phyloP scores from a whole-genome alignment of 1,140 invertebrate species.

The Dysdera silvatica region DNA sequence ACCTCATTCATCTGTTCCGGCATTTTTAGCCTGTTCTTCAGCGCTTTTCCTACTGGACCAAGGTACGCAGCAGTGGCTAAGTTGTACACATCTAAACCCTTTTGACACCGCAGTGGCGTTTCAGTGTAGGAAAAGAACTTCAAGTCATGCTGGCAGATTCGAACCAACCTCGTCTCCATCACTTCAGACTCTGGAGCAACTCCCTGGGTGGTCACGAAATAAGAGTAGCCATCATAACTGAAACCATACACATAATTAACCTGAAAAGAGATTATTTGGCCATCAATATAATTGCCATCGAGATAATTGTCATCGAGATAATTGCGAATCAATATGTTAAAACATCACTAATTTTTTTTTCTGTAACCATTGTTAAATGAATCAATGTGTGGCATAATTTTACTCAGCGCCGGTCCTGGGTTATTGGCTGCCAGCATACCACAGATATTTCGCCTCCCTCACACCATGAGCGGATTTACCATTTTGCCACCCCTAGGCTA shows the following conservation, averaged over 20 bases:
- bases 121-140: slow-evolving; percentile 38
- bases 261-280: too few relatives aligned
- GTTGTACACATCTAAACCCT: slow-evolving; percentile 30
- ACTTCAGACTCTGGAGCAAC: slow-evolving; percentile 9
- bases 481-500: too few relatives aligned
- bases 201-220: slow-evolving; percentile 36
- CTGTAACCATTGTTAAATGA: too few relatives aligned
- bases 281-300: too few relatives aligned
- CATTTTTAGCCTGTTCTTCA: slow-evolving; percentile 8
- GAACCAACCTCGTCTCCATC: slow-evolving; percentile 32
- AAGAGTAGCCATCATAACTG: slow-evolving; percentile 33
- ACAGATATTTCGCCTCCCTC: too few relatives aligned
- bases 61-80: slow-evolving; percentile 33
- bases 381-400: too few relatives aligned
- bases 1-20: slow-evolving; percentile 2
- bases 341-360: too few relatives aligned
- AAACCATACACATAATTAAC: slow-evolving; percentile 38
- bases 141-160: slow-evolving; percentile 34
- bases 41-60: not conserved
- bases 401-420: too few relatives aligned
- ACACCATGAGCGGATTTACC: too few relatives aligned
- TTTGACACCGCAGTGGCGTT: slow-evolving; percentile 32
- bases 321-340: too few relatives aligned
- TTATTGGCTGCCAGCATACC: too few relatives aligned
- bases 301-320: too few relatives aligned